Conservation (phyloP, 2,113 vertebrate species). For the Tympanuchus pallidicinctus region DNA sequence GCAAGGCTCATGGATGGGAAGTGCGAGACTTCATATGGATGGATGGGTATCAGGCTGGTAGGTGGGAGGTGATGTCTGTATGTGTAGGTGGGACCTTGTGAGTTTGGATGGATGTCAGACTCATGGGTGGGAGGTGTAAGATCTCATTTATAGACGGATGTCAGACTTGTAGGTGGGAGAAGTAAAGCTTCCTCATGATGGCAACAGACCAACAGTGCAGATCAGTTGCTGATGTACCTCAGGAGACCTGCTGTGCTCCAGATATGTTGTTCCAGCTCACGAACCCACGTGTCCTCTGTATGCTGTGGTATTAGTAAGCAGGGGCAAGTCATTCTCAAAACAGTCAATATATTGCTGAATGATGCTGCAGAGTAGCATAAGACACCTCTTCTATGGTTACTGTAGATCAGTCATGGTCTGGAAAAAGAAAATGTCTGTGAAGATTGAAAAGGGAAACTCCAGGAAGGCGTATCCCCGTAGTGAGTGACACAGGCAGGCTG, state of each 20-base stretch:
- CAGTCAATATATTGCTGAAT: not conserved
- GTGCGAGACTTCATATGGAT: too few relatives aligned
- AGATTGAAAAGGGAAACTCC: too few relatives aligned
- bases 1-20: too few relatives aligned
- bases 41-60: too few relatives aligned
- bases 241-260: not conserved
- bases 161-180: not conserved
- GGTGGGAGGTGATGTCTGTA: too few relatives aligned
- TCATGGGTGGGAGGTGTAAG: not conserved
- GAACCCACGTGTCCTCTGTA: accelerated
- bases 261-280: accelerated
- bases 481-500: too few relatives aligned
- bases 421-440: not conserved
- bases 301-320: not conserved
- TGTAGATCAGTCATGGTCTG: too few relatives aligned
- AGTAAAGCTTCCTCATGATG: not conserved
- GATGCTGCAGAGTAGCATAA: not conserved
- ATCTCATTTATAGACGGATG: not conserved
- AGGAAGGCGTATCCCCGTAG: too few relatives aligned
- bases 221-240: not conserved
- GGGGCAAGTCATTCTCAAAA: not conserved
- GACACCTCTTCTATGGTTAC: too few relatives aligned
- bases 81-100: too few relatives aligned
- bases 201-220: not conserved
- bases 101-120: not conserved